Evolutionary conservation across 2,113 vertebrate species (phyloP).

Genomic region (Nibea coibor): DNA sequence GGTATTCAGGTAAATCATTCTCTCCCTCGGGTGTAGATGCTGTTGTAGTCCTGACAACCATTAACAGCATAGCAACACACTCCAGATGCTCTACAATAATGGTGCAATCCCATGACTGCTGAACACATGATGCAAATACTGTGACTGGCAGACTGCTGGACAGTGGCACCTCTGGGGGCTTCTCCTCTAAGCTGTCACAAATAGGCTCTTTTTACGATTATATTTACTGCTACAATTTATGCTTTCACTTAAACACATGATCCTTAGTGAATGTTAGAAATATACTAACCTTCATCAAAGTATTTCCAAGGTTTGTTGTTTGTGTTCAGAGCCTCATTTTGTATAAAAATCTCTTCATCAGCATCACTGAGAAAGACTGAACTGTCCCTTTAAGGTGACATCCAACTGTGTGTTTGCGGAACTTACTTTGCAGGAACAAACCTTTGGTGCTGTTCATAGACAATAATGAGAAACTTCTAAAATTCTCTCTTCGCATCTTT

Average conservation of each 20-base stretch:
- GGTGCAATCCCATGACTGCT: constrained; percentile 12
- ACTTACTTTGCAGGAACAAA: neutral
- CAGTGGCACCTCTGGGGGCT: neutral
- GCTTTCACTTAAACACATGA: neutral
- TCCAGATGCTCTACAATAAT: constrained; percentile 28
- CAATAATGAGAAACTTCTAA: no score
- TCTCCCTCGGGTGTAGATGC: neutral
- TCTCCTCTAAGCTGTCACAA: neutral
- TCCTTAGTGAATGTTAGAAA: neutral
- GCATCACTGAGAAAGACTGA: neutral
- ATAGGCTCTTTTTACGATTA: neutral
- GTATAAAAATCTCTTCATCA: neutral
- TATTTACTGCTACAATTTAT: neutral
- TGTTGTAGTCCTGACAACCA: neutral
- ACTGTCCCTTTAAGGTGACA: neutral
- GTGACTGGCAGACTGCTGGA: constrained; percentile 18
- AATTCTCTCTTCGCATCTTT: no score
- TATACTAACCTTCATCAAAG: neutral
- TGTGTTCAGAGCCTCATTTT: no score
- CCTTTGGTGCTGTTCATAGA: no score
- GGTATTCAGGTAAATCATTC: neutral
- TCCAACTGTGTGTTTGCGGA: neutral
- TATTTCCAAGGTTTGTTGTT: neutral
- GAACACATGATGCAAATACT: constrained; percentile 15
- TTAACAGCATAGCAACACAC: constrained; percentile 1